These are phyloP conservation scores for Rachycentron canadum DNA, from an alignment of 2,797 vertebrate genomes.

Conservation along the genomic window DNA sequence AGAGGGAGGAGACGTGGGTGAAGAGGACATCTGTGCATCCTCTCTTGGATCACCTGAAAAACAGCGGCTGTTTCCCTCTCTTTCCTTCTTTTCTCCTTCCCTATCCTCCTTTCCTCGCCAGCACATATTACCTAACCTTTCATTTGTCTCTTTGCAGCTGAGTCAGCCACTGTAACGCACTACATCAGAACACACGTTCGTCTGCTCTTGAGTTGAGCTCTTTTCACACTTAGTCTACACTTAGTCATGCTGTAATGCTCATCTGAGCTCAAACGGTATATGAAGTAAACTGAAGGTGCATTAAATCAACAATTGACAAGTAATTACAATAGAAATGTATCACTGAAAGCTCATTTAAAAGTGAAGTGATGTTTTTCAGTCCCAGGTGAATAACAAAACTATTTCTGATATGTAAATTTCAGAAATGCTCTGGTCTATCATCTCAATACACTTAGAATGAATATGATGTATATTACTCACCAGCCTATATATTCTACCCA, in stretches of 20 bases:
- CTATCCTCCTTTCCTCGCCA: background rate
- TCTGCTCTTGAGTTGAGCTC: slow-evolving; percentile 28
- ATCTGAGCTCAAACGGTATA: background rate
- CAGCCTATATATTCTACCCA: slow-evolving; percentile 18
- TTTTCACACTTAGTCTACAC: slow-evolving; percentile 9
- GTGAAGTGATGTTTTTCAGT: background rate
- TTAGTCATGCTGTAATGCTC: slow-evolving; percentile 33
- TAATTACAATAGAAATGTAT: background rate
- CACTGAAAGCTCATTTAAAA: background rate
- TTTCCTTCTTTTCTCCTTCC: background rate
- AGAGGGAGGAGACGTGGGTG: slow-evolving; percentile 45
- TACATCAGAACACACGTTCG: slow-evolving; percentile 29
- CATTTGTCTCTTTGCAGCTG: slow-evolving; percentile 67
- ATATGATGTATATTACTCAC: slow-evolving; percentile 21
- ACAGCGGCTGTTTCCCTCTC: slow-evolving; percentile 67
- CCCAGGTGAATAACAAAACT: background rate
- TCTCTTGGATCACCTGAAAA: slow-evolving; percentile 71
- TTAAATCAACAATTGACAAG: background rate
- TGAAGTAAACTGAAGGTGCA: background rate
- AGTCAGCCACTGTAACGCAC: slow-evolving; percentile 58
- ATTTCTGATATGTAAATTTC: background rate
- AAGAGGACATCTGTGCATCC: slow-evolving; percentile 49
- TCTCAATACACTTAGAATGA: background rate
- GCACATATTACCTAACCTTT: slow-evolving; percentile 54
- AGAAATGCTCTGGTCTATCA: slow-evolving; percentile 21